Base-by-base conservation (phyloP, 92 coral and sea anemone species). In the Zoanthus sansibaricus region DNA sequence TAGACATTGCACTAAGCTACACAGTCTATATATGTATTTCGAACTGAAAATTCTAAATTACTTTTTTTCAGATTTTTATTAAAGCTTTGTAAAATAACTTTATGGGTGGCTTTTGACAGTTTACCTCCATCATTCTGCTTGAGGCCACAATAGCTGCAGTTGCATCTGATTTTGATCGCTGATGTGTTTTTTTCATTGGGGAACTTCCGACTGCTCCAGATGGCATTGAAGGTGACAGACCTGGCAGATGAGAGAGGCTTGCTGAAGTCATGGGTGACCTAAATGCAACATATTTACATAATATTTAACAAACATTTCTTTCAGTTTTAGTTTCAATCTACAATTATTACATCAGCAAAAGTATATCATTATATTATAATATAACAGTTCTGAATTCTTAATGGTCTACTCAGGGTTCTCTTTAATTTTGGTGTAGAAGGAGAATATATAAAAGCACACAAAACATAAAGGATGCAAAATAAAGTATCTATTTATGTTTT, bases 111-210 rank as follows among this genome's bases (percentile, higher is more conserved):
- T 37, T 37, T 37, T 37, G 42, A 37, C 42, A 37, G 42, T 37
- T 37, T 90, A 97, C 99, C 93, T 95, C 94, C 95, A 95, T 93
- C 15, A 97, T 88, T 59, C 92, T 92, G 74, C 78, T 92, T 5
- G 99, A 93, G 49, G 98, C 94, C 4, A 93, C 93, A 33, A 97
- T 95, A 0, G 98, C 98, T 11, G 99, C 99, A 47, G 99, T 95
- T 46, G 99, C 99, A 95, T 97, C 99, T 13, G 99, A 97, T 82
- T 95, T 93, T 33, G 99, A 97, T 72, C 99, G 90, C 68, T 93
- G 94, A 58, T 97, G 99, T 12, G 98, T 93, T 89, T 95, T 95
- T 88, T 95, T 95, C 62, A 89, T 67, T 14, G 98, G 94, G 15
- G 95, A 59, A 62, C 86, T 77, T 14, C 79, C 76, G 68, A 89